Evolutionary conservation across 2,888 invertebrate species (phyloP).

Genomic region (Platycheirus rosarum): DNA sequence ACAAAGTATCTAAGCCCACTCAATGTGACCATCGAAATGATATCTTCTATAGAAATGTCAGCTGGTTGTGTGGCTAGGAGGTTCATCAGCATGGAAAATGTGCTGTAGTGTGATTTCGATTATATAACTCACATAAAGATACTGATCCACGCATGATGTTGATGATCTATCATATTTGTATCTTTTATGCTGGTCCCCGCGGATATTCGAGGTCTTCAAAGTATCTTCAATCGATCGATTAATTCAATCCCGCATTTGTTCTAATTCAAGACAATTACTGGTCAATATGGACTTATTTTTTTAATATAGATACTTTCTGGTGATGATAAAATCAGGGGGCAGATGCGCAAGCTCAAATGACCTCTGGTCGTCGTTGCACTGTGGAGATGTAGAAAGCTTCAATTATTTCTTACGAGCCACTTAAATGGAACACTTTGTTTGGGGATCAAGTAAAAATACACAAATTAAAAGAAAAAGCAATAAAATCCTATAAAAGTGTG

Average conservation of each 20-base stretch:
- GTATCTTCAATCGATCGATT: slow-evolving; percentile 16
- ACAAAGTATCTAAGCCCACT: slow-evolving; percentile 26
- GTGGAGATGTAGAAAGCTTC: slow-evolving; percentile 15
- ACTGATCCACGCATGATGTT: neutral
- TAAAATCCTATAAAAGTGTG: slow-evolving; percentile 29
- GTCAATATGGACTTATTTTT: slow-evolving; percentile 7
- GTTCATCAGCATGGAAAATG: slow-evolving; percentile 29
- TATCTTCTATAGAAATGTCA: slow-evolving; percentile 35
- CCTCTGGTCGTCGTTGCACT: slow-evolving; percentile 1
- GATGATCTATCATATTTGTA: slow-evolving; percentile 15
- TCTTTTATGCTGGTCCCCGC: neutral
- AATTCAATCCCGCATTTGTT: slow-evolving; percentile 38
- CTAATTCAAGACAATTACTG: slow-evolving; percentile 38
- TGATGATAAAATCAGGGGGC: too few relatives aligned
- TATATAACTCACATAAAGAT: slow-evolving; percentile 29
- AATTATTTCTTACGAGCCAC: slow-evolving; percentile 44
- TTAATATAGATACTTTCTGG: neutral
- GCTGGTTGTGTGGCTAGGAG: slow-evolving; percentile 52
- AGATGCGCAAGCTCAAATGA: slow-evolving; percentile 10
- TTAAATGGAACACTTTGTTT: slow-evolving; percentile 32
- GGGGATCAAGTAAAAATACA: slow-evolving; percentile 2
- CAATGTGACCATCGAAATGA: slow-evolving; percentile 36
- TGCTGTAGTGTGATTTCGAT: slow-evolving; percentile 59
- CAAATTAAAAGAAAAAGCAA: slow-evolving; percentile 8
- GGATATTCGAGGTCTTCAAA: neutral